Evolutionary conservation across 2,113 vertebrate genomes (phyloP).

Genomic region (Edolisoma coerulescens): DNA sequence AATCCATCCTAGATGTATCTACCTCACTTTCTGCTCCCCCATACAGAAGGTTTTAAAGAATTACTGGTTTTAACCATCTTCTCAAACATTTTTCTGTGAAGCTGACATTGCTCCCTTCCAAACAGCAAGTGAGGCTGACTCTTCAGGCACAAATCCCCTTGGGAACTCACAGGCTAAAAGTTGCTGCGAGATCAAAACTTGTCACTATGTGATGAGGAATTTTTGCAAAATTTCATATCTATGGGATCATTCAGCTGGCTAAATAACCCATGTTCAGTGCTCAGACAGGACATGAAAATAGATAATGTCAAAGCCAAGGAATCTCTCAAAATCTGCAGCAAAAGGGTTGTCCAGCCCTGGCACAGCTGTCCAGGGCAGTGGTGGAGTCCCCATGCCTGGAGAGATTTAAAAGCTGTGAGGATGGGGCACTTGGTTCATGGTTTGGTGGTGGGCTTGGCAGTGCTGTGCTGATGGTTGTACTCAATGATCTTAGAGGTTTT

Average conservation of each 20-base stretch:
- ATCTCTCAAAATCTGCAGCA: not conserved
- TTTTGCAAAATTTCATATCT: not conserved
- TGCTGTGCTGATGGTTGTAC: too few species aligned
- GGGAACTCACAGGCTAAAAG: not conserved
- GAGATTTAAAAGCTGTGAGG: not conserved
- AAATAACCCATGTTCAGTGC: not conserved
- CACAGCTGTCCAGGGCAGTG: not conserved
- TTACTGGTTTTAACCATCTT: not conserved
- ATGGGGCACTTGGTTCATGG: too few species aligned
- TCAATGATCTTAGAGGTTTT: not conserved
- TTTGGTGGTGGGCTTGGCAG: not conserved
- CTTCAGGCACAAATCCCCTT: not conserved
- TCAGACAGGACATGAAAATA: not conserved
- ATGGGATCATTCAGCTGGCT: not conserved
- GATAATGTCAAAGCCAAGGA: not conserved
- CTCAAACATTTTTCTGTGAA: not conserved
- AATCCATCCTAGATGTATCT: not conserved
- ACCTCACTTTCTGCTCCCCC: fast-evolving
- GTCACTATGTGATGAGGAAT: not conserved
- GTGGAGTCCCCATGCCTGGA: too few species aligned
- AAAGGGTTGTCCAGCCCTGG: not conserved
- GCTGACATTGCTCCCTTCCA: not conserved
- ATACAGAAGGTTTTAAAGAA: not conserved
- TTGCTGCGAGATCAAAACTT: not conserved
- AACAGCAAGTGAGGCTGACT: not conserved